Evolutionary conservation across 2,797 vertebrate genomes (phyloP), one percentile per base, ranked within the genome.

Genomic region (Sparus aurata): DNA sequence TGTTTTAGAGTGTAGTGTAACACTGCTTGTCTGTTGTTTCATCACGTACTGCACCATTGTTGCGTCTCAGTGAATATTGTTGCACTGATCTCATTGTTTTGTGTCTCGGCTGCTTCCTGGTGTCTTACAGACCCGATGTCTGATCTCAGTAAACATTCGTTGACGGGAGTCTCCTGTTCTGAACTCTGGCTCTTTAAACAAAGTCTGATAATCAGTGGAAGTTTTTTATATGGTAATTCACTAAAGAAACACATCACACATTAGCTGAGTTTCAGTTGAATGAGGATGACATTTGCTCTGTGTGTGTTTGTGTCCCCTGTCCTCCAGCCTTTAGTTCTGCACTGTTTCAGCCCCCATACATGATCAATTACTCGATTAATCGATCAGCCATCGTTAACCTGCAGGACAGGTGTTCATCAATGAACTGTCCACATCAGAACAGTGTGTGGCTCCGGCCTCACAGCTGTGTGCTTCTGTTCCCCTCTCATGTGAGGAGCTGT

Each of bases 211-310:
- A 76, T 53, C 43, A 27, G 2, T 43, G 34, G 4, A 59, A 70
- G 67, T 82, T 64, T 82, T 79, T 76, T 76, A 58, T 82, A 73
- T 85, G 76, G 54, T 66, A 82, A 76, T 82, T 85, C 30, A 55
- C 30, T 49, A 58, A 62, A 79, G 62, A 73, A 76, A 58, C 43
- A 27, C 13, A 34, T 30, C 59, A 69, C 41, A 57, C 58, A 67
- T 66, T 65, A 30, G 18, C 38, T 50, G 17, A 16, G 18, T 20
- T 45, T 53, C 10, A 22, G 58, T 27, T 23, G 18, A 58, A 30
- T 79, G 4, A 6, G n/a, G 41, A 63, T 69, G 3, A 49, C 20
- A 55, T 57, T 25, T 38, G 16, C 15, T 54, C 0, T 60, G 22
- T 58, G n/a, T 30, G 16, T 53, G 38, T 53, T n/a, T 12, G 1